phyloP scores from a whole-genome alignment of 2,797 vertebrate genomes.

The Muscicapa striata region DNA sequence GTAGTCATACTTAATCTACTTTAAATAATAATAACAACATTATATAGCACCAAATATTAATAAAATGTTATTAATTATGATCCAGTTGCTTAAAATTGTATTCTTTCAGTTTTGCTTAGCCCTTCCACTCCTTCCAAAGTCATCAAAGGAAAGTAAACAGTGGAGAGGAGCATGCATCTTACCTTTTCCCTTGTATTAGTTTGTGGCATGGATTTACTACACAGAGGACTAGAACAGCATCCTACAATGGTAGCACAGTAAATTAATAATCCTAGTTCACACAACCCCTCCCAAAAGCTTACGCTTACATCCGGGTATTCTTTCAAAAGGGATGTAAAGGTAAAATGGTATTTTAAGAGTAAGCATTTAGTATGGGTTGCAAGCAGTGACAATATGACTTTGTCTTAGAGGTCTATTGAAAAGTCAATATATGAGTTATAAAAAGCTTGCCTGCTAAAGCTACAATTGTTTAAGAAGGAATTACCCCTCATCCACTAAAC shows the following conservation, averaged over 20 bases:
- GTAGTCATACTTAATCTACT: not conserved
- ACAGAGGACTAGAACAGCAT: not conserved
- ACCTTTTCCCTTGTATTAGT: not conserved
- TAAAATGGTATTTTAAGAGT: not conserved
- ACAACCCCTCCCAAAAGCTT: not conserved
- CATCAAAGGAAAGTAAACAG: not conserved
- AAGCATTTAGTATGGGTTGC: not conserved
- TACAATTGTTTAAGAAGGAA: not conserved
- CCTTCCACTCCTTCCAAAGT: not conserved
- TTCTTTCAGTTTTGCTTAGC: not conserved
- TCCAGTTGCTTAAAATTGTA: not conserved
- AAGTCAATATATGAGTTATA: not conserved
- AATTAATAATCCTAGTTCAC: not conserved
- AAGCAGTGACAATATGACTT: not conserved
- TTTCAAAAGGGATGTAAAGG: not conserved
- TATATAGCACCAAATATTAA: not conserved
- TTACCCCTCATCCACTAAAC: not conserved
- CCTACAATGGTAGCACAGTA: not conserved
- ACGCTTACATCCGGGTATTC: not conserved
- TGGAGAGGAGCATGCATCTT: not conserved
- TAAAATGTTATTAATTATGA: not conserved
- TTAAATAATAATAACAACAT: not conserved
- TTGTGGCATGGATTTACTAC: not conserved
- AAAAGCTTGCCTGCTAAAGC: not conserved
- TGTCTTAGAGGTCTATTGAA: not conserved